These are phyloP conservation scores for Megalonaias nervosa DNA, from an alignment of 1,140 invertebrate species.

Conservation along the genomic window DNA sequence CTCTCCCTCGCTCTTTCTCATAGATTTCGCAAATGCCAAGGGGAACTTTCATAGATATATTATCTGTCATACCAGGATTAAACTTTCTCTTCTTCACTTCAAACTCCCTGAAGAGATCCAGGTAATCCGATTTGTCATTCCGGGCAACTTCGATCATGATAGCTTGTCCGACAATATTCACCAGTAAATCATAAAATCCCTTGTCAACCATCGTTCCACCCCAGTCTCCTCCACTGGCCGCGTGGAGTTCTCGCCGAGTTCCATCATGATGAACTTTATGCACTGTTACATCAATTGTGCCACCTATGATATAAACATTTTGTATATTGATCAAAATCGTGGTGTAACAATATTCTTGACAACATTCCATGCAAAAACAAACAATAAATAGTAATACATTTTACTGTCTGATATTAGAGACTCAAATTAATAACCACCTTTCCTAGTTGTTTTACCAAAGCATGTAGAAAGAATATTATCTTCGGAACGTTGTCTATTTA, in stretches of 20 bases:
- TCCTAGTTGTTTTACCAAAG: too few relatives aligned
- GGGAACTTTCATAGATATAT: constrained; percentile 16
- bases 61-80: not conserved
- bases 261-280: constrained; percentile 1
- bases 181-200: constrained; percentile 22
- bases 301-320: constrained; percentile 1
- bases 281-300: constrained; percentile 16
- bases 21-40: constrained; percentile 13
- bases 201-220: not conserved
- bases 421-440: too few relatives aligned
- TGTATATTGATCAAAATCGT: too few relatives aligned
- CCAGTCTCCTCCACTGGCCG: constrained; percentile 7
- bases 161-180: constrained; percentile 22
- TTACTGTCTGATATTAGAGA: too few relatives aligned
- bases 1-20: not conserved
- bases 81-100: constrained; percentile 34
- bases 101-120: constrained; percentile 36
- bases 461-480: too few relatives aligned
- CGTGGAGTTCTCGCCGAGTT: not conserved
- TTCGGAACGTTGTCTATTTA: too few relatives aligned
- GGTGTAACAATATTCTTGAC: too few relatives aligned
- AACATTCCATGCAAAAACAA: too few relatives aligned
- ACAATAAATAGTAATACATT: too few relatives aligned
- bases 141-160: constrained; percentile 20
- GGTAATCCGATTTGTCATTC: constrained; percentile 5